These are phyloP conservation scores for Coilia nasus DNA, from an alignment of 2,797 vertebrate species.

Conservation along the genomic window DNA sequence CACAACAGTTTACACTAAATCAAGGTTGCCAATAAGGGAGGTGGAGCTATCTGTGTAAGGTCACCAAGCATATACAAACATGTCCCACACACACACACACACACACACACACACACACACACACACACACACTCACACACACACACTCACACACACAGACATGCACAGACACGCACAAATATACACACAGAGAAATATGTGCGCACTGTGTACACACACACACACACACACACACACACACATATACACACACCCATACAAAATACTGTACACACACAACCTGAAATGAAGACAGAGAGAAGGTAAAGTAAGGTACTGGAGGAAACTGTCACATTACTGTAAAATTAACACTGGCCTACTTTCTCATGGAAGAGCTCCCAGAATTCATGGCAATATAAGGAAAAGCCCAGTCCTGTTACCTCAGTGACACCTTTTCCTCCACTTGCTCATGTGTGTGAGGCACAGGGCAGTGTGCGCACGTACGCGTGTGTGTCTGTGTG, in stretches of 20 bases:
- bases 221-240: constrained; percentile 28
- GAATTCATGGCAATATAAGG: constrained; percentile 57
- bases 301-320: constrained; percentile 11
- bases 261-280: neutral
- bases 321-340: constrained; percentile 62
- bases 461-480: neutral
- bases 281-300: neutral
- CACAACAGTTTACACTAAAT: too few relatives aligned
- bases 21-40: too few relatives aligned
- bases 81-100: neutral
- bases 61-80: too few relatives aligned
- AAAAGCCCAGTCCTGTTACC: constrained; percentile 41
- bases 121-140: neutral
- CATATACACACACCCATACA: constrained; percentile 24
- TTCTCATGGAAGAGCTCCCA: constrained; percentile 55
- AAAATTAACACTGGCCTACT: constrained; percentile 69
- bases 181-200: neutral
- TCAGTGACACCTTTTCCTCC: constrained; percentile 45
- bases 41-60: too few relatives aligned
- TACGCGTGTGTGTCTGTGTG: neutral
- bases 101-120: neutral
- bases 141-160: neutral
- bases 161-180: neutral
- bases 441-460: neutral
- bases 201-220: neutral